Evolutionary conservation across 1,140 invertebrate species (phyloP).

Genomic region (Pseudomyrmex concolor): DNA sequence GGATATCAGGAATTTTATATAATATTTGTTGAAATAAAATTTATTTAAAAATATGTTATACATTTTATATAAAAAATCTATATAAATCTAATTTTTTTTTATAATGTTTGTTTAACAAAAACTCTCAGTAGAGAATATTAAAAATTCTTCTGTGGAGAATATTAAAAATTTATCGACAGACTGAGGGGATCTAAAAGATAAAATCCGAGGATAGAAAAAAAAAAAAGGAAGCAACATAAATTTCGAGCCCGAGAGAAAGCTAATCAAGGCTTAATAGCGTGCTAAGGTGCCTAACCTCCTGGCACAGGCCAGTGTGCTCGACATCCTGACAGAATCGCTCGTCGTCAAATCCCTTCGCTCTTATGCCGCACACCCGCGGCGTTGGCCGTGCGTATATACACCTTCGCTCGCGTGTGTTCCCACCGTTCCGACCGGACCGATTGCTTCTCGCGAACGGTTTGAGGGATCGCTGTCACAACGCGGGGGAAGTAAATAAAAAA

Average conservation of each 20-base stretch:
- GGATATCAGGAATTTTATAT: too few relatives aligned
- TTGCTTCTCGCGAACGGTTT: background rate
- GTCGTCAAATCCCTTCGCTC: constrained; percentile 4
- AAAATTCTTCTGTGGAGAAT: too few relatives aligned
- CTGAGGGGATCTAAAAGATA: too few relatives aligned
- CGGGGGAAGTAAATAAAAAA: constrained; percentile 24
- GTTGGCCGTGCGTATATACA: background rate
- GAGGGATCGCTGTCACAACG: constrained; percentile 54
- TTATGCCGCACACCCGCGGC: background rate
- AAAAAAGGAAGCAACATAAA: background rate
- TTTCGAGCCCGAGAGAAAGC: too few relatives aligned
- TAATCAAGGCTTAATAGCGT: background rate
- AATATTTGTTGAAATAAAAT: too few relatives aligned
- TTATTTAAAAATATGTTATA: too few relatives aligned
- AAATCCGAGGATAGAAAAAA: background rate
- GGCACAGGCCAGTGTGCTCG: background rate
- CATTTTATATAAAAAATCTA: too few relatives aligned
- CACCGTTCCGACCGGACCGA: background rate
- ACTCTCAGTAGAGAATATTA: too few relatives aligned
- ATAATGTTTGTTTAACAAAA: background rate
- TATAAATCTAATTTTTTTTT: too few relatives aligned
- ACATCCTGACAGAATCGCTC: constrained; percentile 20
- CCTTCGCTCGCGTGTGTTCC: background rate
- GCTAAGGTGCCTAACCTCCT: background rate
- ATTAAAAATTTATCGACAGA: too few relatives aligned